phyloP scores from a whole-genome alignment of 2,888 invertebrate species.

The Hydroisotoma schaefferi region DNA sequence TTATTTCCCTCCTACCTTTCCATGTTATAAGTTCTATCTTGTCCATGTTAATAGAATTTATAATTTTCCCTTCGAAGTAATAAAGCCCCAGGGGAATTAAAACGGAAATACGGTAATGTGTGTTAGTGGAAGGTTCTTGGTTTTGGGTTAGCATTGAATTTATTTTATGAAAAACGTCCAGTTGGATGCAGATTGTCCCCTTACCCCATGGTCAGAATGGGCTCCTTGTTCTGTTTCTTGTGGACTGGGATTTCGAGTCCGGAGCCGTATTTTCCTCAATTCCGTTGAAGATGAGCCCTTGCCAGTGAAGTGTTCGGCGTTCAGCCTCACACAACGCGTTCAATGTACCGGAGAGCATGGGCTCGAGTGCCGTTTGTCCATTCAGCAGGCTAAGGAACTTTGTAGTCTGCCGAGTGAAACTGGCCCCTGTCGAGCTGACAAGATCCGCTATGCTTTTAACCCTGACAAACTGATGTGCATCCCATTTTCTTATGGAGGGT shows the following conservation, averaged over 20 bases:
- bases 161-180: too few relatives aligned
- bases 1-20: too few relatives aligned
- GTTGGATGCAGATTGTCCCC: constrained; percentile 57
- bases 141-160: constrained; percentile 3
- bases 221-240: constrained; percentile 86
- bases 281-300: constrained; percentile 55
- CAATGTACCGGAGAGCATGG: constrained; percentile 60
- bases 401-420: constrained; percentile 54
- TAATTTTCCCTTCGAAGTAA: too few relatives aligned
- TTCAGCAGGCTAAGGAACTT: constrained; percentile 66
- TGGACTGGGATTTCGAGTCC: constrained; percentile 66
- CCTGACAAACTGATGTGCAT: constrained; percentile 54
- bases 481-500: constrained; percentile 60
- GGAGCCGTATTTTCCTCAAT: constrained; percentile 69
- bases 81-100: too few relatives aligned
- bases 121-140: neutral
- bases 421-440: constrained; percentile 58
- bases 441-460: constrained; percentile 58
- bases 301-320: constrained; percentile 64
- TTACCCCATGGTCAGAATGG: constrained; percentile 89
- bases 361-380: constrained; percentile 67
- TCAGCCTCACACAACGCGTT: constrained; percentile 72
- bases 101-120: too few relatives aligned
- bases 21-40: too few relatives aligned
- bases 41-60: too few relatives aligned